Evolutionary conservation across 2,797 vertebrate species (phyloP).

Genomic region (Decapterus maruadsi): DNA sequence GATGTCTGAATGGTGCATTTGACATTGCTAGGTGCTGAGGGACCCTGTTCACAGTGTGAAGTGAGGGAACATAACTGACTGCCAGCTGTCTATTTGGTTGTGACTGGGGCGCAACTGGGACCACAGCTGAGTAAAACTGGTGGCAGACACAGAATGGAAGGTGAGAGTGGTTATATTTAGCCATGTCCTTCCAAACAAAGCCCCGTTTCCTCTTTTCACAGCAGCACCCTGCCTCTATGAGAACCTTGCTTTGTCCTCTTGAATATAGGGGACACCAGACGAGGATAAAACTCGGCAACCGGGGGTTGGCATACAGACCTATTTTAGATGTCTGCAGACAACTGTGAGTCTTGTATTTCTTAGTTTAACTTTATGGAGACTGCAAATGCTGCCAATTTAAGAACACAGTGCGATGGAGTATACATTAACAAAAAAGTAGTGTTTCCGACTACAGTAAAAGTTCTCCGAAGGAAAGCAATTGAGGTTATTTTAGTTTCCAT

Average conservation of each 20-base stretch:
- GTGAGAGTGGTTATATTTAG: conserved; percentile 80
- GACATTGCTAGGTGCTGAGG: conserved; percentile 78
- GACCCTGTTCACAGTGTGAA: conserved; percentile 66
- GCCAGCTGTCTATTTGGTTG: conserved; percentile 75
- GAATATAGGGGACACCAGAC: conserved; percentile 46
- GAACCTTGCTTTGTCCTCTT: conserved; percentile 67
- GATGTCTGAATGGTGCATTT: conserved; percentile 76
- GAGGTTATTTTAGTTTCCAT: conserved; percentile 61
- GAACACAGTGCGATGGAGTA: conserved; percentile 38
- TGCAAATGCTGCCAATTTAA: conserved; percentile 40
- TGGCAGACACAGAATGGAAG: conserved; percentile 60
- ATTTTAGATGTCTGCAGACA: conserved; percentile 44
- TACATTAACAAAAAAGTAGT: conserved; percentile 31
- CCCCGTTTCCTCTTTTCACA: conserved; percentile 37
- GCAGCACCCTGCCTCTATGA: conserved; percentile 43
- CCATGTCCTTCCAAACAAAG: conserved; percentile 68
- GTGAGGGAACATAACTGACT: conserved; percentile 73
- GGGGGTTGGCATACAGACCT: conserved; percentile 31
- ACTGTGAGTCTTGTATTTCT: conserved; percentile 31
- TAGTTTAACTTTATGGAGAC: conserved; percentile 39
- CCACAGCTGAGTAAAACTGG: conserved; percentile 49
- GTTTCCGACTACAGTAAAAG: conserved; percentile 45
- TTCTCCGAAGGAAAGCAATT: conserved; percentile 46
- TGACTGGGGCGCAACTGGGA: conserved; percentile 66
- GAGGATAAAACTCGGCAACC: conserved; percentile 39